Base-by-base conservation (phyloP, 2,113 vertebrate species). In the Phainopepla nitens region DNA sequence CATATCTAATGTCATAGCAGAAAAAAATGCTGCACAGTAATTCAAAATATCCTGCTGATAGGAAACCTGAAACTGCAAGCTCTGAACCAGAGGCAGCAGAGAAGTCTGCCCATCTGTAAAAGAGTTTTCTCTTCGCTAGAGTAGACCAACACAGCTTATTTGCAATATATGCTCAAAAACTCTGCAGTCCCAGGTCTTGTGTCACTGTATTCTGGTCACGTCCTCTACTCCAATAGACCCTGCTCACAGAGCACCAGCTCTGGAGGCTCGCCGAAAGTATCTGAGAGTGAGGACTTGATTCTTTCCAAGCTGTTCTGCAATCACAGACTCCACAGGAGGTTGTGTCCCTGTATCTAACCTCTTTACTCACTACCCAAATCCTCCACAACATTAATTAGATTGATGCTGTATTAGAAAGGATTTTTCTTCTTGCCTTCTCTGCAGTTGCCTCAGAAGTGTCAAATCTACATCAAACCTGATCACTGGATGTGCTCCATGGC, bases 361-460 rank as follows among this genome's bases (percentile, higher is more conserved):
- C 84, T 96, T 95, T 93, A 93, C 89, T 89, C 93, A 84, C 83
- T 84, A 87, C 73, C 77, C 87, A 93, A 94, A 96, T 87, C 69
- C 60, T 94, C 50, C 60, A 84, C 68, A 87, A 78, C 80, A 89
- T 94, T 93, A 94, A 96, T 89, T 95, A 89, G 87, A 96, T 81
- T 84, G 89, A 96, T 94, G 72, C 7, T 89, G 77, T 47, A 75
- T 84, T 89, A 89, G 64, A 84, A 93, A 75, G 47, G 72, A 70
- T 54, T 71, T 90, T 95, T 93, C 69, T 82, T 61, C 83, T 89
- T 82, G 47, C 70, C 16, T 75, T 91, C 81, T 84, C 90, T 82
- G 73, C 77, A 62, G 72, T 81, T 75, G 81, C 81, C 81, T 93
- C 72, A 66, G 51, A 89, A 89, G 33, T 91, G 90, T 91, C 92